phyloP scores from a whole-genome alignment of 2,113 vertebrate species.

The Clupea harengus region DNA sequence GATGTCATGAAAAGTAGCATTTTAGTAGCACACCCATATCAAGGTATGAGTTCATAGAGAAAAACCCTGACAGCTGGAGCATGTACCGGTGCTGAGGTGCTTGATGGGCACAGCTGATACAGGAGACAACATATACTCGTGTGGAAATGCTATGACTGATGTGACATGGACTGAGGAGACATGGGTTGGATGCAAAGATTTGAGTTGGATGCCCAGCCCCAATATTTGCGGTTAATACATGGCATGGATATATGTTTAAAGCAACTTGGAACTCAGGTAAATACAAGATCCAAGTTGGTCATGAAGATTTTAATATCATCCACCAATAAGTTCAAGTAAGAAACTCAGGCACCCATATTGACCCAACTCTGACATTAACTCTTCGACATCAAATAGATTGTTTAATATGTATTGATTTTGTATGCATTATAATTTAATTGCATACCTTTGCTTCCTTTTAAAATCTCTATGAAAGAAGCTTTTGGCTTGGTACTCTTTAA shows the following conservation, averaged over 20 bases:
- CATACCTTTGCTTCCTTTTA: neutral
- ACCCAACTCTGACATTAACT: neutral
- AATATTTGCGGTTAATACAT: neutral
- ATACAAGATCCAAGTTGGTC: neutral
- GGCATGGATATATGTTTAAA: neutral
- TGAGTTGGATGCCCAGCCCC: neutral
- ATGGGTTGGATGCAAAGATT: neutral
- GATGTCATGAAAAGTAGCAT: neutral
- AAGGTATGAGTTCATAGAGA: neutral
- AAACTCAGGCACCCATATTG: neutral
- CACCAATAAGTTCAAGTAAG: neutral
- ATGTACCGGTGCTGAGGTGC: neutral
- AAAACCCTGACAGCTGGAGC: neutral
- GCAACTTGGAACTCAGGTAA: neutral
- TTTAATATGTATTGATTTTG: neutral
- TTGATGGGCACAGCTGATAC: neutral
- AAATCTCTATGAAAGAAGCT: neutral
- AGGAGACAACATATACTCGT: neutral
- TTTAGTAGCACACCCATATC: neutral
- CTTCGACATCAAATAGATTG: neutral
- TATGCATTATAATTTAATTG: neutral
- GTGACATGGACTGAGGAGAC: too few species aligned
- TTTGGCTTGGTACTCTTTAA: neutral
- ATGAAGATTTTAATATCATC: neutral
- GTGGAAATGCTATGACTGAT: neutral